Base-by-base conservation (phyloP, 2,888 invertebrate genomes). In the Philhelius pedissequus region DNA sequence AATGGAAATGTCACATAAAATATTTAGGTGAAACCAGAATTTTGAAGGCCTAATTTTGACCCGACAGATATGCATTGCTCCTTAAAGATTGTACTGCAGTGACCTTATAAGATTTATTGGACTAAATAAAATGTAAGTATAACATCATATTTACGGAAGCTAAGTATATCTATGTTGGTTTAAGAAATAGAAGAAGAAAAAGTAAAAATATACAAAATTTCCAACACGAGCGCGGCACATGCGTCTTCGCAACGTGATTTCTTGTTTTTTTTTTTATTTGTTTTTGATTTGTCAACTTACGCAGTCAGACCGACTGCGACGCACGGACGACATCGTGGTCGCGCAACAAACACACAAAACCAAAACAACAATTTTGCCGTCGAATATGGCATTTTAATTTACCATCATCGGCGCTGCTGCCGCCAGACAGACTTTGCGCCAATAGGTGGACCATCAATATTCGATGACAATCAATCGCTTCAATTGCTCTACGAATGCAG, bases 321-420 rank as follows among this genome's bases (percentile, higher is more conserved):
- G n/a, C n/a, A n/a, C n/a, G n/a, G n/a, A n/a, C 70, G 70, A 66
- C 73, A 79, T 68, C 73, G n/a, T n/a, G 68, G 58, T 50, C 22
- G 8, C 9, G 38, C 56, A 71, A 32, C 52, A 45, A 1, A 40
- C n/a, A 30, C 40, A 35, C 27, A 40, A 58, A 30, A 56, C 25
- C 43, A 40, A 54, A 54, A 35, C 66, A 71, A 78, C 74, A 83
- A 74, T 83, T 83, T 78, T 52, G 43, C 78, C 69, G 50, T 83
- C 78, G 69, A 58, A 78, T 83, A 83, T 78, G 74, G 84, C 84
- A 84, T 84, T 84, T 84, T 84, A 84, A 84, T 79, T 84, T 84
- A 84, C 80, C 84, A 80, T 84, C 75, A 83, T 64, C 64, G 75
- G 30, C 18, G 9, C 18, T 2, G 43, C 18, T 11, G 79, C 84